Conservation (phyloP, 2,797 vertebrate species). For the Gymnoscopelus braueri region DNA sequence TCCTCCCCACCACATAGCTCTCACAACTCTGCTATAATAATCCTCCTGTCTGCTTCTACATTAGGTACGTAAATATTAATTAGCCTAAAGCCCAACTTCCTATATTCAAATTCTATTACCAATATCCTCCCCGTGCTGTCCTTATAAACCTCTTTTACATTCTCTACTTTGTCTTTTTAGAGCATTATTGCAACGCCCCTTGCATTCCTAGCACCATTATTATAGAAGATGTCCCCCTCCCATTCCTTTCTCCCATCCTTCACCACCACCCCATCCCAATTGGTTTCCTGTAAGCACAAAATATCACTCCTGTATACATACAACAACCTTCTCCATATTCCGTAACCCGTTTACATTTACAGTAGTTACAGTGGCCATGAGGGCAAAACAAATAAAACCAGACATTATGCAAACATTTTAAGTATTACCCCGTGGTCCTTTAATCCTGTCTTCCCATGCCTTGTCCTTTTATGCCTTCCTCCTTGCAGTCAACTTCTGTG, state of each 20-base stretch:
- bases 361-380: too few relatives aligned
- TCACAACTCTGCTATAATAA: neutral
- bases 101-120: neutral
- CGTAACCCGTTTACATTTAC: too few relatives aligned
- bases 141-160: neutral
- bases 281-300: neutral
- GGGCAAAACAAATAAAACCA: too few relatives aligned
- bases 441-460: too few relatives aligned
- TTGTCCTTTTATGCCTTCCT: too few relatives aligned
- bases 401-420: too few relatives aligned
- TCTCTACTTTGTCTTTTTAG: neutral
- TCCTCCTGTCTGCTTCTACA: neutral
- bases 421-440: too few relatives aligned
- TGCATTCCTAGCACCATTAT: neutral
- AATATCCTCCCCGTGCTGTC: neutral
- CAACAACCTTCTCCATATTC: too few relatives aligned
- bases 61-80: neutral
- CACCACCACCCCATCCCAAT: constrained; percentile 1
- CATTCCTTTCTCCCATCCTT: neutral
- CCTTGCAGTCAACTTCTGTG: too few relatives aligned
- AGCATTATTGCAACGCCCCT: neutral
- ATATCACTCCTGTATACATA: too few relatives aligned
- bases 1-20: neutral
- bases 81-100: neutral
- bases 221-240: neutral